Conservation (phyloP, 2,888 invertebrate species). For the Noctua janthe region DNA sequence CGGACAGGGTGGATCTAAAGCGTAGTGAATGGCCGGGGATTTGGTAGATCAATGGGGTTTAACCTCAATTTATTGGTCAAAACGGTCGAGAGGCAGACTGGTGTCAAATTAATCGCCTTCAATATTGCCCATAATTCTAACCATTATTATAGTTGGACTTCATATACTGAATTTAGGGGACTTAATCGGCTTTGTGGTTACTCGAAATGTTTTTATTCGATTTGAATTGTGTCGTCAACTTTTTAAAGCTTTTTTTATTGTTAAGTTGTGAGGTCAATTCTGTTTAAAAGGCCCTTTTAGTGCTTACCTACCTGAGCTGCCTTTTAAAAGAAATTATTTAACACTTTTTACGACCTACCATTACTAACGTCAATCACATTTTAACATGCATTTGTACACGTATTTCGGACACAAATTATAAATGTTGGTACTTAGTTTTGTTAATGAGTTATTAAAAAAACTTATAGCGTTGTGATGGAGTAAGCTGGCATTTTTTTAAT, state of each 20-base stretch:
- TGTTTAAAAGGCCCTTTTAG: background rate
- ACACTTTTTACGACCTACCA: constrained; percentile 8
- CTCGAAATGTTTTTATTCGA: constrained; percentile 28
- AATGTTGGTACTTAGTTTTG: background rate
- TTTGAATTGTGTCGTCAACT: constrained; percentile 15
- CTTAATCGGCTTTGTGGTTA: constrained; percentile 27
- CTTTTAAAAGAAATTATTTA: constrained; percentile 8
- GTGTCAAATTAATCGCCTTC: constrained; percentile 62
- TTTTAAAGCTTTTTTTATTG: constrained; percentile 27
- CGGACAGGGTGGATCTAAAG: constrained; percentile 52
- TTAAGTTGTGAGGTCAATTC: constrained; percentile 6
- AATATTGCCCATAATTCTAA: constrained; percentile 61
- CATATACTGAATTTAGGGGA: constrained; percentile 43
- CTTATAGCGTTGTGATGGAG: background rate
- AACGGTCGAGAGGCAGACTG: constrained; percentile 58
- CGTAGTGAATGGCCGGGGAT: constrained; percentile 57
- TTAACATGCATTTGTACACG: constrained; percentile 23
- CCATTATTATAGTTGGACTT: constrained; percentile 47
- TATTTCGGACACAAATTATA: constrained; percentile 9
- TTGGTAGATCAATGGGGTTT: constrained; percentile 60
- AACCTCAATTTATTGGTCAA: constrained; percentile 63
- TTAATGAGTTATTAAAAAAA: background rate
- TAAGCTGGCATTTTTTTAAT: background rate
- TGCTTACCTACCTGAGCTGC: background rate
- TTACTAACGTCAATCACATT: constrained; percentile 27